Base-by-base conservation (phyloP, 2,797 vertebrate genomes). In the Peromyscus melanophrys region DNA sequence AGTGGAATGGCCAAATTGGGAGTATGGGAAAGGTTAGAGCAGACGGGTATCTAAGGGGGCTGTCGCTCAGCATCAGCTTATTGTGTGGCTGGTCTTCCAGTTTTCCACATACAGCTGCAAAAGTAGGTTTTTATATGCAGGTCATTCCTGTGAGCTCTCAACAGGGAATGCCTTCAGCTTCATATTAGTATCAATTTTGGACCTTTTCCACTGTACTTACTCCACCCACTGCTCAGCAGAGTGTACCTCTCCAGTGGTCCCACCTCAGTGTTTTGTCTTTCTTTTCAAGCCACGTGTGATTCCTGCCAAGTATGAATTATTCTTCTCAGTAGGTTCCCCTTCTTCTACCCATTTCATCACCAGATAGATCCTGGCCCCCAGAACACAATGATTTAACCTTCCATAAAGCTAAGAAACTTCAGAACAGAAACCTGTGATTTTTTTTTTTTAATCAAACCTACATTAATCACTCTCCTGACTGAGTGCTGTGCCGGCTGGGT, bases 331-430 rank as follows among this genome's bases (percentile, higher is more conserved):
- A 7, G 77, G 34, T 71, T 16, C 65, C 34, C 82, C 11, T 89
- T 67, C 40, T 21, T 73, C 67, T 49, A 59, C 83, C 16, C 61
- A 90, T 16, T 78, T 94, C 57, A 76, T 95, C 57, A 67, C 71
- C 23, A 96, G 88, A 71, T 82, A 96, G 52, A 92, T 95, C 31
- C 76, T 92, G n/a, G 94, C 57, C 81, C 37, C 27, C 29, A 94
- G 88, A 61, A 95, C 85, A 69, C 67, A 92, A 14, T 90, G 59
- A 52, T 82, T 94, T 88, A 94, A 93, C 52, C 29, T 84, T 85
- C 77, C 2, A 85, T 94, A 57, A 96, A 97, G 94, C 95, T 92
- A 89, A 87, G 89, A 86, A 96, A 88, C 82, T 93, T 95, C 49
- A 93, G 83, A 49, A 80, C 43, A 92, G 52, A 73, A 94, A 89